Evolutionary conservation across 1,140 invertebrate genomes (phyloP).

Genomic region (Ooceraea biroi): DNA sequence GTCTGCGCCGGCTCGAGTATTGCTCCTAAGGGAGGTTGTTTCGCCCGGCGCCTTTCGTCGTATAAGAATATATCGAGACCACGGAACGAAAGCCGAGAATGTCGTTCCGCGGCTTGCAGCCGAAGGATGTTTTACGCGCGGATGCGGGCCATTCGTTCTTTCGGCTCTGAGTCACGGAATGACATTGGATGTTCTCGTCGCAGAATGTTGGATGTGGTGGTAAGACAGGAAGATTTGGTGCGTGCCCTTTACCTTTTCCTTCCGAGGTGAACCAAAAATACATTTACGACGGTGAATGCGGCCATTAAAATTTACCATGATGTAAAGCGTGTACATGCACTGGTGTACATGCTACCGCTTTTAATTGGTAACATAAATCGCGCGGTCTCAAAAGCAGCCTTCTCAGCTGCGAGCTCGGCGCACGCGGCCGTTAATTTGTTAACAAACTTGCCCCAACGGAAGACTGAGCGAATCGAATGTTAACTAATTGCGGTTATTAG

Average conservation of each 20-base stretch:
- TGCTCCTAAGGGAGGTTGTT: slow-evolving; percentile 14
- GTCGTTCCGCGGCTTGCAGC: background rate
- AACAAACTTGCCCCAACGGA: slow-evolving; percentile 50
- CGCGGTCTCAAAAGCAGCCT: slow-evolving; percentile 51
- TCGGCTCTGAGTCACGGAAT: slow-evolving; percentile 2
- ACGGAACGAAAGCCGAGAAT: slow-evolving; percentile 26
- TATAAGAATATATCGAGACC: slow-evolving; percentile 22
- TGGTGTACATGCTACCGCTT: slow-evolving; percentile 49
- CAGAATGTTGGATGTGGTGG: background rate
- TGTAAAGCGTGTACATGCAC: slow-evolving; percentile 49
- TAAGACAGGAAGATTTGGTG: background rate
- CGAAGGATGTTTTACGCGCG: slow-evolving; percentile 43
- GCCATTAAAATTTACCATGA: slow-evolving; percentile 44
- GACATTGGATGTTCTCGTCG: background rate
- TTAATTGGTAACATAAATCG: slow-evolving; percentile 63
- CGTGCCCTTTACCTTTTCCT: background rate
- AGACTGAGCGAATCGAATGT: slow-evolving; percentile 60
- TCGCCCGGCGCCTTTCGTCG: slow-evolving; percentile 25
- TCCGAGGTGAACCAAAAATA: slow-evolving; percentile 28
- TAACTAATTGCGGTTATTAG: slow-evolving; percentile 64
- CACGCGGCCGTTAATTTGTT: slow-evolving; percentile 57
- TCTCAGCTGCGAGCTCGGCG: slow-evolving; percentile 29
- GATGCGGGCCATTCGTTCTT: slow-evolving; percentile 35
- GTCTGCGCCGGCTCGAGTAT: slow-evolving; percentile 44
- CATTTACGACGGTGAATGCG: slow-evolving; percentile 24